Base-by-base conservation (phyloP, 2,797 vertebrate species). In the Cyclopterus lumpus region DNA sequence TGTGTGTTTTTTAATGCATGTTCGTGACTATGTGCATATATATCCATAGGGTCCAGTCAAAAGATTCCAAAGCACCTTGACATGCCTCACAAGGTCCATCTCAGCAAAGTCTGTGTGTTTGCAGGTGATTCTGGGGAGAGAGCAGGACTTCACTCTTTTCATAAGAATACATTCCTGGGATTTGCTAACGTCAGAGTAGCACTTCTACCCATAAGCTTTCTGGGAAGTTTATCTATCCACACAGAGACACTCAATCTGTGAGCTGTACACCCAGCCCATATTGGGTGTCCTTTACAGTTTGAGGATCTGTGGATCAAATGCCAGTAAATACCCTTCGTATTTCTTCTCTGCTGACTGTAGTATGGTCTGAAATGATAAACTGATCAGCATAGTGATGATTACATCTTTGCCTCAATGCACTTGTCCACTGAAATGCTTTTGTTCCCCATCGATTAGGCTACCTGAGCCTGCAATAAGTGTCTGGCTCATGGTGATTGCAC, bases 401-500 rank as follows among this genome's bases (percentile, higher is more conserved):
- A 75, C 67, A 83, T 82, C 61, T 72, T 72, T 71, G 36, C 67
- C 57, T 81, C 16, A 12, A 40, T 11, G 14, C 57, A 69, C 64
- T 70, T 60, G 54, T 68, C 64, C 48, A 71, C 72, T 81, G 26
- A 58, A 53, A 85, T 63, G 80, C 22, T 71, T 92, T 90, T 78
- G 51, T 83, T 79, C 74, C 36, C 42, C 54, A 85, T 89, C 49
- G 75, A 86, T 90, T 86, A 68, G 77, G 44, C 66, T 75, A 82
- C 81, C 81, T 79, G 74, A 85, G 74, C 64, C 77, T 58, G 74
- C 77, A 77, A 63, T 89, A 83, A 86, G 74, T 83, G 86, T 69
- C 82, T 18, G 54, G 67, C 73, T 85, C 90, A 91, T 88, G 85
- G 85, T 77, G 75, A 85, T 82, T 81, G 80, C 77, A 61, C 38